These are phyloP conservation scores for Coreoperca whiteheadi DNA, from an alignment of 2,113 vertebrate species.

Conservation along the genomic window DNA sequence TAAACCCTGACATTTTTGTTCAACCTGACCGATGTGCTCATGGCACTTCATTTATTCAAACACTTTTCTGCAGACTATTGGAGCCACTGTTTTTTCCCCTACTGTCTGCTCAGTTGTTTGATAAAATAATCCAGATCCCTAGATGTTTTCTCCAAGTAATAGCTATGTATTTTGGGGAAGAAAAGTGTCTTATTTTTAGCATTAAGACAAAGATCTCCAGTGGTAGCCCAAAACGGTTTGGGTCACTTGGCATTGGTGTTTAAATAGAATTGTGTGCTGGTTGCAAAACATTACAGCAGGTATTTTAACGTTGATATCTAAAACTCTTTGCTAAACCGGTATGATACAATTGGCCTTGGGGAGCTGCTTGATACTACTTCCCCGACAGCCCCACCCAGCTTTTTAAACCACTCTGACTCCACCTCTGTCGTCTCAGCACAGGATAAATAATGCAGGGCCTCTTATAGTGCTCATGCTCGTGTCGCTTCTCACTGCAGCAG, in stretches of 20 bases:
- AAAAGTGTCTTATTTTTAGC: slow-evolving; percentile 35
- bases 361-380: slow-evolving; percentile 50
- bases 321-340: slow-evolving; percentile 23
- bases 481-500: slow-evolving; percentile 17
- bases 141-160: background rate
- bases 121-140: slow-evolving; percentile 8
- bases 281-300: slow-evolving; percentile 26
- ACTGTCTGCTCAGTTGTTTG: background rate
- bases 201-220: slow-evolving; percentile 9
- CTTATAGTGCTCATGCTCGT: slow-evolving; percentile 22
- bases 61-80: background rate
- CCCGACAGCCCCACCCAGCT: slow-evolving; percentile 42
- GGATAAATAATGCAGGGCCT: slow-evolving; percentile 64
- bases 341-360: slow-evolving; percentile 38
- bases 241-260: slow-evolving; percentile 17
- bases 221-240: background rate
- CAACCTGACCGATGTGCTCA: background rate
- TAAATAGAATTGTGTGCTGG: slow-evolving; percentile 28
- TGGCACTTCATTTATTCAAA: background rate
- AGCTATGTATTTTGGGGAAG: background rate
- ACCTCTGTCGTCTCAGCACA: slow-evolving; percentile 17
- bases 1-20: background rate
- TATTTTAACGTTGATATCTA: slow-evolving; percentile 20
- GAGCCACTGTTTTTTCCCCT: background rate
- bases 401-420: slow-evolving; percentile 59